phyloP scores from a whole-genome alignment of 2,113 vertebrate genomes.

The Cebus imitator region DNA sequence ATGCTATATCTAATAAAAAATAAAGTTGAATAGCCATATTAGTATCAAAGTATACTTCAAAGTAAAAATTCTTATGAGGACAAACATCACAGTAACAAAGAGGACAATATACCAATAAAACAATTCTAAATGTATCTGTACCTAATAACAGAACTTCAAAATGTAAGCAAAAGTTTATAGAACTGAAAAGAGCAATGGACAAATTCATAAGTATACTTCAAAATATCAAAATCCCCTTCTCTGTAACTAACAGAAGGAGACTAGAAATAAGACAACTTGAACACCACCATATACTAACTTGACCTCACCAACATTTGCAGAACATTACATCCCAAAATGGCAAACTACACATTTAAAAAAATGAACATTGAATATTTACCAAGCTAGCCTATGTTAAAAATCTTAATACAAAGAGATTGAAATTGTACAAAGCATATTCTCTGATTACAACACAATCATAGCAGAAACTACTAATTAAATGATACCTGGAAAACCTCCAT shows the following conservation, averaged over 20 bases:
- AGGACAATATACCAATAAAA: not conserved
- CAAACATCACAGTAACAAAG: not conserved
- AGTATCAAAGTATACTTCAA: constrained; percentile 10
- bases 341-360: not conserved
- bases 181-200: not conserved
- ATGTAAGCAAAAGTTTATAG: not conserved
- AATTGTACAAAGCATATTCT: not conserved
- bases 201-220: not conserved
- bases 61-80: not conserved
- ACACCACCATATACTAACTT: not conserved
- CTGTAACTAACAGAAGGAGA: not conserved
- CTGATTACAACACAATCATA: not conserved
- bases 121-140: not conserved
- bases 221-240: not conserved
- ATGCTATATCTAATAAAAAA: not conserved
- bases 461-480: not conserved
- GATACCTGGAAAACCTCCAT: not conserved
- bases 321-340: not conserved
- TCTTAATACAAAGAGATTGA: not conserved
- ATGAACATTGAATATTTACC: not conserved
- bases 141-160: not conserved
- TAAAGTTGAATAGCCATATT: not conserved
- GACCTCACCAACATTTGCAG: not conserved
- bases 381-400: not conserved
- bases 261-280: not conserved